Evolutionary conservation across 2,113 vertebrate species (phyloP), one percentile per base, ranked within the genome.

Genomic region (Marmota flaviventris): DNA sequence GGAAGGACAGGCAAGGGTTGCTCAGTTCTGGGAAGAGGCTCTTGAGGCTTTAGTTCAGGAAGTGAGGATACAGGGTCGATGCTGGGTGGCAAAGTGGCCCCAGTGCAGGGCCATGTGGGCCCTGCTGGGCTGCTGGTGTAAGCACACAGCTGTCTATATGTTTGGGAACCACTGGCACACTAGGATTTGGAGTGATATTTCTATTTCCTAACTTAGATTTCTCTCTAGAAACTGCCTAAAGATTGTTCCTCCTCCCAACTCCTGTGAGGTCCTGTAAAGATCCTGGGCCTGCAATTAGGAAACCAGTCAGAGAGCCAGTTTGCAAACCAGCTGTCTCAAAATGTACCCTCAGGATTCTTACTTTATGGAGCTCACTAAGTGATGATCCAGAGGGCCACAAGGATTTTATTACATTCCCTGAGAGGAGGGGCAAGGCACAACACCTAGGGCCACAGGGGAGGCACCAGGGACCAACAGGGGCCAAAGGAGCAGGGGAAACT

Each of bases 61-160:
- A 0, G 4, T 34, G 29, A 22, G 73, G 63, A 34, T 67, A 1
- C 4, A 17, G 5, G n/a, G 65, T 29, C 29, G 8, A n/a, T 18
- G 65, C 29, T 39, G 27, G 27, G 37, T 56, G 48, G 73, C 45
- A 86, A 13, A 7, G 37, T 18, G 37, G 37, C 48, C 51, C 48
- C 34, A 27, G 25, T 13, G 56, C 22, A 5, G 27, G n/a, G 20
- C 48, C 53, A 24, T 73, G 53, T 61, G 78, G 79, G 32, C 27
- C 20, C 8, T 56, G 2, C 6, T 32, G 20, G 42, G 42, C 18
- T 24, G 13, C 18, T 25, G 34, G 34, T 18, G 5, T 39, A 51
- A 39, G 34, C 16, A 73, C 7, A 6, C 1, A 25, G 69, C 32
- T 75, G 56, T 17, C 42, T 20, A 29, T 4, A 27, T 17, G 18